Conservation (phyloP, 1,140 invertebrate genomes). For the Drosophila quadrilineata region DNA sequence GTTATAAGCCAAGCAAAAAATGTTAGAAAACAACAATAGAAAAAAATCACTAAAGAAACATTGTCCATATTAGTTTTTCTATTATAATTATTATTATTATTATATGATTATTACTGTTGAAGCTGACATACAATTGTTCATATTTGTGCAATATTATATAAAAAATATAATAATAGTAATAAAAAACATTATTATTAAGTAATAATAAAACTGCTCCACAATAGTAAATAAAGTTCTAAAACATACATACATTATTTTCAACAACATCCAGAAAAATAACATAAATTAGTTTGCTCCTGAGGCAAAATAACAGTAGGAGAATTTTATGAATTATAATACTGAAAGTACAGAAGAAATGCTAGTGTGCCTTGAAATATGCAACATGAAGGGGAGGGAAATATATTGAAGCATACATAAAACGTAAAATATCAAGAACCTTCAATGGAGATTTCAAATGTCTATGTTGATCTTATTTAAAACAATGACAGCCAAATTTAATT, state of each 20-base stretch:
- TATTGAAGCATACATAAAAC: conserved; percentile 19
- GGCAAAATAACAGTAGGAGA: not conserved
- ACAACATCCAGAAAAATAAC: not conserved
- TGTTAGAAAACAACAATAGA: no score
- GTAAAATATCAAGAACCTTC: no score
- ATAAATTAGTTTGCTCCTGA: not conserved
- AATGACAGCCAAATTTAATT: no score
- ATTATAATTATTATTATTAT: no score
- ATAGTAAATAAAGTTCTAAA: conserved; percentile 10
- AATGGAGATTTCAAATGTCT: no score
- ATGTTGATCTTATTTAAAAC: no score
- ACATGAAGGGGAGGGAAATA: no score
- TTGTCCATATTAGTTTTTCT: conserved; percentile 74
- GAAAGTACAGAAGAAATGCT: conserved; percentile 75
- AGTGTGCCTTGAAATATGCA: conserved; percentile 80
- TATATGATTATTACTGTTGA: conserved; percentile 69
- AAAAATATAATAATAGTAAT: conserved; percentile 43
- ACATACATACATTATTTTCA: conserved; percentile 2
- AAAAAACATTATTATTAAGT: conserved; percentile 33
- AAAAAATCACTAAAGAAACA: no score
- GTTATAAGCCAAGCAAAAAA: no score
- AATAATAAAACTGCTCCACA: conserved; percentile 48
- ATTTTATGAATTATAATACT: conserved; percentile 48
- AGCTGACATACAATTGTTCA: conserved; percentile 69
- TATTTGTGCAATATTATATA: conserved; percentile 77